Evolutionary conservation across 2,888 invertebrate species (phyloP), one percentile per base, ranked within the genome.

Genomic region (Agrotis clavis): DNA sequence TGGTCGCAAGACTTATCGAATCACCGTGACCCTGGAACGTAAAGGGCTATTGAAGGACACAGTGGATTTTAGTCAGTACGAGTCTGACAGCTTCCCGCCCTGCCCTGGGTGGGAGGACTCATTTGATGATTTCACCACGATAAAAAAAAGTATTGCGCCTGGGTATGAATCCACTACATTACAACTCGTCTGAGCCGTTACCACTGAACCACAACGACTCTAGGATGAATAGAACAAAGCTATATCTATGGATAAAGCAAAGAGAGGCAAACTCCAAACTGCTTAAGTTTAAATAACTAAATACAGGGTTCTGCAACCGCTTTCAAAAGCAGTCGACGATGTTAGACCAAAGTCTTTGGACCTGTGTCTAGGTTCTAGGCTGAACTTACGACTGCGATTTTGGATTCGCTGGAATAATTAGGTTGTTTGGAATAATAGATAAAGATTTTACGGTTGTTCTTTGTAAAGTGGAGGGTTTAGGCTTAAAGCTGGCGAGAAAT

Each of bases 251-350:
- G 14, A 19, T 14, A 73, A 67, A 68, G 57, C 54, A 65, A 67
- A 79, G 74, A 69, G 71, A 68, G 70, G 35, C 62, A 45, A 84
- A 81, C 78, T 84, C 59, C 62, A 11, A 68, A 74, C 77, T 80
- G 59, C 30, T 73, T 25, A 76, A 84, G 80, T 86, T 84, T 75
- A 82, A 80, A 82, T 83, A 86, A 83, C 86, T 82, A 77, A 86
- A 80, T 83, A 74, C 81, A 68, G 57, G 81, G 61, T 67, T 67
- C 73, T 74, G 74, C 82, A 54, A 67, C 67, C 48, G 72, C 74
- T 82, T 84, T 86, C 86, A 84, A 82, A 84, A 80, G 82, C 86
- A 82, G 81, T 62, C 68, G 50, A 67, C 77, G 59, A 62, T 74
- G 74, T 79, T 79, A 79, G 73, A 62, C 74, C 66, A 59, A 82